A percentile compares a stretch with the other conserved stretches of the same genome.
These are phyloP conservation scores for Anthopleura sola DNA, from an alignment of 64 coral and sea anemone species.

Conservation along the genomic window DNA sequence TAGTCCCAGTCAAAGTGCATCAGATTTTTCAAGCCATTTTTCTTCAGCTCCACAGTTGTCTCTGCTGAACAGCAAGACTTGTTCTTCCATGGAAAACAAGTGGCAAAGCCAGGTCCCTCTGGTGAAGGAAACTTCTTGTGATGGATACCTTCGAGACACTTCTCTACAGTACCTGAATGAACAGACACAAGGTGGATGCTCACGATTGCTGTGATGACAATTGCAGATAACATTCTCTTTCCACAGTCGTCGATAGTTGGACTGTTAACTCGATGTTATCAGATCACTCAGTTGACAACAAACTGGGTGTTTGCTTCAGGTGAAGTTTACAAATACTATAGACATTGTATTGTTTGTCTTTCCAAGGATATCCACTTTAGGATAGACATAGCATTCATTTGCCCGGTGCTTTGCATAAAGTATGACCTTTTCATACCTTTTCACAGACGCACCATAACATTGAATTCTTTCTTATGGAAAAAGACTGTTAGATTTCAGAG, in stretches of 20 bases:
- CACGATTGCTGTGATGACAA: background rate
- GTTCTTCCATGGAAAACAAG: constrained; percentile 58
- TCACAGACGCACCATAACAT: no score
- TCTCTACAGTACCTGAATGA: background rate
- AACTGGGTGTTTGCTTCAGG: no score
- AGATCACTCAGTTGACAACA: no score
- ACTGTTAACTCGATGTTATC: background rate
- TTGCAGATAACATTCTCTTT: background rate
- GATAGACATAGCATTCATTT: no score
- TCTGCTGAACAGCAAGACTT: constrained; percentile 75
- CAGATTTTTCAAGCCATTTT: constrained; percentile 6
- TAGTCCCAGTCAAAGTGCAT: constrained; percentile 41
- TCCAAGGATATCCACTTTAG: no score
- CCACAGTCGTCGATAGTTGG: background rate
- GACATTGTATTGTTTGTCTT: no score
- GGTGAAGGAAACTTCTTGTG: constrained; percentile 59
- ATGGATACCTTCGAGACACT: constrained; percentile 24
- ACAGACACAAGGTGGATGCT: background rate
- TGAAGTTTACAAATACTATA: no score
- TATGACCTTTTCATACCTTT: no score
- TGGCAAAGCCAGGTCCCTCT: constrained; percentile 54
- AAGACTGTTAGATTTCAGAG: no score
- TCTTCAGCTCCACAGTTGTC: constrained; percentile 46
- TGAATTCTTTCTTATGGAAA: no score
- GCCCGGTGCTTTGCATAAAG: no score